Percentiles rank a stretch among this genome's conserved stretches.
phyloP scores from a whole-genome alignment of 2,888 invertebrate genomes.

The Ochropleura plecta region DNA sequence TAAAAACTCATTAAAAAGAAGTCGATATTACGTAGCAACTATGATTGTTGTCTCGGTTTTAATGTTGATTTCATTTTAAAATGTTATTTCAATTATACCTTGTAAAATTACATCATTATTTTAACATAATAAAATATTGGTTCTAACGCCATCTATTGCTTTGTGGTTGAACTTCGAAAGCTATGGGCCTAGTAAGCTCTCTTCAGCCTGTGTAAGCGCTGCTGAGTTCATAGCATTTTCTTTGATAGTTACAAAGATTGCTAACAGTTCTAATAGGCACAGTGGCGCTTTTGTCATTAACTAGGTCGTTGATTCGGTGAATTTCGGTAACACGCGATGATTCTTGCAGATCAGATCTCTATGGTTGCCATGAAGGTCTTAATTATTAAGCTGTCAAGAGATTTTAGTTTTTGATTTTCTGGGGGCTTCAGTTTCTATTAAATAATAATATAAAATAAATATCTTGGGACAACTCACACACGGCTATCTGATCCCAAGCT shows the following conservation, averaged over 20 bases:
- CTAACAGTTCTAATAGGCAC: neutral
- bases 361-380: neutral
- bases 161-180: constrained; percentile 19
- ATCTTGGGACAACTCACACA: too few relatives aligned
- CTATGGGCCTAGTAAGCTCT: constrained; percentile 16
- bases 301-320: too few relatives aligned
- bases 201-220: constrained; percentile 6
- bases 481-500: too few relatives aligned
- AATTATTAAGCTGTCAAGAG: neutral
- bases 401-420: neutral
- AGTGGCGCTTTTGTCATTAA: constrained; percentile 17
- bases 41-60: neutral
- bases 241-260: constrained; percentile 10
- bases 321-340: neutral
- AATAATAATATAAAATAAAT: too few relatives aligned
- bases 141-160: constrained; percentile 49
- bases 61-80: neutral
- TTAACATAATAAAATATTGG: neutral
- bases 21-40: neutral
- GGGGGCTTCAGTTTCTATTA: neutral
- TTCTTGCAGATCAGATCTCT: neutral
- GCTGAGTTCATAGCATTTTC: neutral
- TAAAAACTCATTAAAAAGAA: neutral
- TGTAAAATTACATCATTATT: neutral
- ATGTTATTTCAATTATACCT: neutral